Evolutionary conservation across 2,797 vertebrate species (phyloP).

Genomic region (Sebastes itinus): DNA sequence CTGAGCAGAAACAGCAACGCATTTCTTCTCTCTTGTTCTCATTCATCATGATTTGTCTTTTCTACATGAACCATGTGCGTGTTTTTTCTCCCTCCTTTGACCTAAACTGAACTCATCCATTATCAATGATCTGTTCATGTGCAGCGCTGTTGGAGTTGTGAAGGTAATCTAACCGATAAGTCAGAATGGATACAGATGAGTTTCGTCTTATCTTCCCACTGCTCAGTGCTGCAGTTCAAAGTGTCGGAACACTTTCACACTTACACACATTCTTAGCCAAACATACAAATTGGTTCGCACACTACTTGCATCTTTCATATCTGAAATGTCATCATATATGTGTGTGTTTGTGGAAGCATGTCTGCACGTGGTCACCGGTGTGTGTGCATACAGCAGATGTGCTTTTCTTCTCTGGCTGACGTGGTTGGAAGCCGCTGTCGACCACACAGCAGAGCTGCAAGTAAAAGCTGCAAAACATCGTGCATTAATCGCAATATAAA

Average conservation of each 20-base stretch:
- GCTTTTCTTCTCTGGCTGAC: constrained; percentile 54
- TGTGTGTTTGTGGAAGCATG: constrained; percentile 21
- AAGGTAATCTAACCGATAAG: constrained; percentile 52
- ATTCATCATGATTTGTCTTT: neutral
- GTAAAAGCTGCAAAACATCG: constrained; percentile 30
- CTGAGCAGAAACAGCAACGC: neutral
- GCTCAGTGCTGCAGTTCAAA: constrained; percentile 60
- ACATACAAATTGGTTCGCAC: constrained; percentile 40
- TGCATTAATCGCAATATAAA: neutral
- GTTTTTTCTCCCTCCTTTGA: constrained; percentile 31
- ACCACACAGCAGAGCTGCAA: constrained; percentile 46
- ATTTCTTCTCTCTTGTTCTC: neutral
- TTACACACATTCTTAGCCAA: constrained; percentile 20
- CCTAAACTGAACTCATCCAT: constrained; percentile 12
- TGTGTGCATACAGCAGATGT: constrained; percentile 61
- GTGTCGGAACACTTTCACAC: constrained; percentile 56
- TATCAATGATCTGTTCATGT: constrained; percentile 52
- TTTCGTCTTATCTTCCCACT: constrained; percentile 57
- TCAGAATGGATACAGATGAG: constrained; percentile 58
- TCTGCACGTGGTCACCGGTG: constrained; percentile 57
- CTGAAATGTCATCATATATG: constrained; percentile 13
- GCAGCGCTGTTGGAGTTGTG: constrained; percentile 34
- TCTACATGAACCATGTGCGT: constrained; percentile 18
- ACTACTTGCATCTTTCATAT: constrained; percentile 31
- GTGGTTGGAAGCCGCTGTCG: constrained; percentile 54